These are phyloP conservation scores for Epizoanthus illoricatus DNA, from an alignment of 92 coral and sea anemone species.

Conservation along the genomic window DNA sequence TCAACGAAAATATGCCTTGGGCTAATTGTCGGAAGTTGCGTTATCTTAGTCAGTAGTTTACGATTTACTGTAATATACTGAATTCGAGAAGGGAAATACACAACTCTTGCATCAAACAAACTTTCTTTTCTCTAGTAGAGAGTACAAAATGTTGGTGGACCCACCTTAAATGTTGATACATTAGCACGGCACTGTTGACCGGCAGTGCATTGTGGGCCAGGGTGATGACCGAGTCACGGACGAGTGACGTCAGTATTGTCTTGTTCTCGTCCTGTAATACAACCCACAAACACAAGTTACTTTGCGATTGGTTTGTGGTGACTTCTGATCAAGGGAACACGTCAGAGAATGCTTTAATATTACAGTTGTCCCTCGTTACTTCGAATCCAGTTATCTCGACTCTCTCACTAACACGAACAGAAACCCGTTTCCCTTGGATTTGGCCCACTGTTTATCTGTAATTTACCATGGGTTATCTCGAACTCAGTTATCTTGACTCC, in stretches of 20 bases:
- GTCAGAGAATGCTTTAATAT: no score
- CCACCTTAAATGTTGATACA: constrained; percentile 83
- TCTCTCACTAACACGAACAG: no score
- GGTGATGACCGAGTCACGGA: constrained; percentile 77
- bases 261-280: constrained; percentile 75
- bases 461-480: no score
- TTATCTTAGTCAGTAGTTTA: no score
- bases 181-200: constrained; percentile 66
- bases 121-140: not conserved
- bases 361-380: no score
- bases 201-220: constrained; percentile 68
- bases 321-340: not conserved
- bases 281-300: not conserved
- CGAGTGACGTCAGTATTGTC: constrained; percentile 68
- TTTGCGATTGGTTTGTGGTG: not conserved
- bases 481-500: no score
- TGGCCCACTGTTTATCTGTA: no score
- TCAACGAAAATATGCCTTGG: no score
- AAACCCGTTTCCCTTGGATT: no score
- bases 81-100: not conserved
- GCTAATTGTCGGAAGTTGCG: no score
- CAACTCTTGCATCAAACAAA: not conserved
- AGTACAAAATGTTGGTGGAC: not conserved
- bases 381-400: no score
- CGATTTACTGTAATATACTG: no score